Conservation (phyloP, 1,140 invertebrate species). For the Dendrolimus kikuchii region DNA sequence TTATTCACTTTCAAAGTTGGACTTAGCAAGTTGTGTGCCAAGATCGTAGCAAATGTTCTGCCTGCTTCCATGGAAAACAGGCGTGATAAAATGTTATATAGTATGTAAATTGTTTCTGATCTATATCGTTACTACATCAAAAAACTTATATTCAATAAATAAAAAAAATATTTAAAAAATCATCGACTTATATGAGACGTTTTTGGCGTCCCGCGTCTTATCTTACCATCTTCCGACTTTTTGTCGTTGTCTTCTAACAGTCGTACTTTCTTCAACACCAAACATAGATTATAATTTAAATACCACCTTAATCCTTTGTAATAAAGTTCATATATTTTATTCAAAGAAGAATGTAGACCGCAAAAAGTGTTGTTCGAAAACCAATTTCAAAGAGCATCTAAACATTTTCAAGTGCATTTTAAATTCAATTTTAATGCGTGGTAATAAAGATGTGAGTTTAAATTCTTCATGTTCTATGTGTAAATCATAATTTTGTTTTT, state of each 20-base stretch:
- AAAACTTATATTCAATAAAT: neutral
- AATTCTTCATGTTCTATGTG: neutral
- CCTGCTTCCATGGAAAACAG: no score
- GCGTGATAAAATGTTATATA: no score
- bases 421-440: neutral
- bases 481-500: neutral
- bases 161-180: slow-evolving; percentile 13
- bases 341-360: no score
- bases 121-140: neutral
- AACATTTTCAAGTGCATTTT: neutral
- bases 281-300: no score
- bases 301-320: no score
- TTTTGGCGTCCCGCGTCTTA: slow-evolving; percentile 38
- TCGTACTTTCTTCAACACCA: no score
- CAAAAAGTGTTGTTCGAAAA: no score
- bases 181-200: slow-evolving; percentile 4
- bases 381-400: neutral
- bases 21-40: no score
- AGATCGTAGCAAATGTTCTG: no score
- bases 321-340: no score
- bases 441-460: neutral
- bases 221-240: slow-evolving; percentile 18
- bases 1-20: no score
- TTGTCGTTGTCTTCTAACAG: slow-evolving; percentile 3
- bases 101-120: no score